These are phyloP conservation scores for Heliconius hermathena DNA, from an alignment of 1,140 invertebrate species.

Conservation along the genomic window DNA sequence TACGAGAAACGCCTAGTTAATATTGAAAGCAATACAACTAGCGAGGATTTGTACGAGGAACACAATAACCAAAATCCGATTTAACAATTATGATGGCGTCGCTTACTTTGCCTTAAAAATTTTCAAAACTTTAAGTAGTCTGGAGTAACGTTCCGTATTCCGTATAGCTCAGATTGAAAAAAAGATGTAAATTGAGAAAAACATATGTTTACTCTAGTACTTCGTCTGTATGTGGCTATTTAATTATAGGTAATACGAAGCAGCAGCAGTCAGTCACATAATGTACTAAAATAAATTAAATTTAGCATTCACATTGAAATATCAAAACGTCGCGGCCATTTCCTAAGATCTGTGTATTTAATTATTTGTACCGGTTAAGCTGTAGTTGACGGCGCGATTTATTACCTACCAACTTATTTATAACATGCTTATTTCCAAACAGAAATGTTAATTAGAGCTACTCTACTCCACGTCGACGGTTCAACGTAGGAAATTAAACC, in stretches of 20 bases:
- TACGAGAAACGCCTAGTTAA: background rate
- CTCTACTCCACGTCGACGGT: constrained; percentile 20
- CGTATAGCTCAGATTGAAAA: no score
- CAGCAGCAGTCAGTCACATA: background rate
- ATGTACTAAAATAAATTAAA: background rate
- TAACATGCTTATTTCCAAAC: constrained; percentile 21
- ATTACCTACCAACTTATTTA: constrained; percentile 20
- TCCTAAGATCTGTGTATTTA: constrained; percentile 18
- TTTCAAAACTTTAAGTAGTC: no score
- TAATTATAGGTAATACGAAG: background rate
- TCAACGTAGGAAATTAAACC: constrained; percentile 37
- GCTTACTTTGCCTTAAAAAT: no score
- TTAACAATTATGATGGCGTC: no score
- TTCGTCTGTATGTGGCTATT: background rate
- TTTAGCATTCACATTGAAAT: constrained; percentile 7
- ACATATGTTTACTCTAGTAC: no score
- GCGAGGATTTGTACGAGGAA: background rate
- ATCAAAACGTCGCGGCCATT: background rate
- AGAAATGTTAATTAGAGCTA: constrained; percentile 31
- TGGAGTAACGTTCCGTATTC: no score
- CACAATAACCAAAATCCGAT: no score
- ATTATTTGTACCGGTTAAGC: constrained; percentile 8
- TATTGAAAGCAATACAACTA: background rate
- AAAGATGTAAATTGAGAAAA: no score
- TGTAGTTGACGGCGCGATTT: constrained; percentile 19